Percentiles rank a stretch among this genome's conserved stretches.
These are phyloP conservation scores for Epinotia nisella DNA, from an alignment of 2,888 invertebrate species.

Conservation along the genomic window DNA sequence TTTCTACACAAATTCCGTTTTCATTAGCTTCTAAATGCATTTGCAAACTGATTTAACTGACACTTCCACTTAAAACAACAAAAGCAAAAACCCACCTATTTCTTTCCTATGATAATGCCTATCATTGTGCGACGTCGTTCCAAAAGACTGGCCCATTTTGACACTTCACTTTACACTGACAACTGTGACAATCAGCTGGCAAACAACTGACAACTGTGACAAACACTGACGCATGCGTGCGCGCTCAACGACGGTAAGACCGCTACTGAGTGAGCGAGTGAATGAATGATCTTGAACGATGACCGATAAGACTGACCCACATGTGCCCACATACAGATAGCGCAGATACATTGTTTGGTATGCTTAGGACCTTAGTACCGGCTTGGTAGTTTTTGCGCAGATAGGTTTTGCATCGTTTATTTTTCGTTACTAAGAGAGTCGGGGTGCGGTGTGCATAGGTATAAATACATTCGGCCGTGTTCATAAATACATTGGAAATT, in stretches of 20 bases:
- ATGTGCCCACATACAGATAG: constrained; percentile 50
- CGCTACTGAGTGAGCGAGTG: constrained; percentile 32
- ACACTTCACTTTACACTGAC: constrained; percentile 68
- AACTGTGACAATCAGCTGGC: constrained; percentile 44
- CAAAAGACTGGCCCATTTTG: constrained; percentile 81
- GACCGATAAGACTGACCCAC: constrained; percentile 54
- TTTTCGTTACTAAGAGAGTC: not conserved
- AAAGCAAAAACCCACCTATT: constrained; percentile 67
- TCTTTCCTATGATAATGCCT: constrained; percentile 79
- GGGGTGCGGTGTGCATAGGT: no score
- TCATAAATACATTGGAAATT: no score
- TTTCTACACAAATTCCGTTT: not conserved
- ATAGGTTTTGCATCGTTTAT: not conserved
- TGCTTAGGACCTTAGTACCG: constrained; percentile 1
- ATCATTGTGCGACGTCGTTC: constrained; percentile 76
- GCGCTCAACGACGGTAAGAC: constrained; percentile 28
- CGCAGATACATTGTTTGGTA: constrained; percentile 31
- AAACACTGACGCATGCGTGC: constrained; percentile 67
- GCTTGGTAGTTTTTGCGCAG: not conserved
- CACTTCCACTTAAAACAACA: constrained; percentile 5
- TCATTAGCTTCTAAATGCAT: not conserved
- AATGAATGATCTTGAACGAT: constrained; percentile 37
- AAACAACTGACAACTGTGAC: constrained; percentile 49
- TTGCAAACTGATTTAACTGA: not conserved
- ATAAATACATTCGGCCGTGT: no score